Evolutionary conservation across 1,140 invertebrate genomes (phyloP).

Genomic region (Pseudomyrmex gracilis): DNA sequence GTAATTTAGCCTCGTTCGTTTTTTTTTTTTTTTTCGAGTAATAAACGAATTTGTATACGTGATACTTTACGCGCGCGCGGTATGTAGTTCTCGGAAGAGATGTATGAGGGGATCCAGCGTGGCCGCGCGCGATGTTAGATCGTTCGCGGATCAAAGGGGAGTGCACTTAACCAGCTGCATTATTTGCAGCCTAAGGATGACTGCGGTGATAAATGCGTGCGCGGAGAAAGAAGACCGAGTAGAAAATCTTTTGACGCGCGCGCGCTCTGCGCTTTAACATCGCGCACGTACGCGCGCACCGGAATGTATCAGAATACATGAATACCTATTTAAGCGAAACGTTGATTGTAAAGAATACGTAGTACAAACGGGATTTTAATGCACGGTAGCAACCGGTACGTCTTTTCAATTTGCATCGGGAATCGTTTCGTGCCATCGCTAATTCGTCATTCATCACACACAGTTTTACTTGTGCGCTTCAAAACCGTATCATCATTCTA

Average conservation of each 20-base stretch:
- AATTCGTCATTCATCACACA: constrained; percentile 20
- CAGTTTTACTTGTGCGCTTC: constrained; percentile 25
- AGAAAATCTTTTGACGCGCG: constrained; percentile 55
- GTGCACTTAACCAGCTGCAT: constrained; percentile 62
- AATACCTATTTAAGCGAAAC: constrained; percentile 61
- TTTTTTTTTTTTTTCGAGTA: no score
- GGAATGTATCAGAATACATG: constrained; percentile 63
- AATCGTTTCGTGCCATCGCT: constrained; percentile 24
- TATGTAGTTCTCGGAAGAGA: constrained; percentile 51
- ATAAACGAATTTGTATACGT: constrained; percentile 35
- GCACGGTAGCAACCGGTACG: constrained; percentile 43
- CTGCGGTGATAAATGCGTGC: constrained; percentile 58
- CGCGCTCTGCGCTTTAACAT: constrained; percentile 48
- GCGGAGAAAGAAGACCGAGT: constrained; percentile 51
- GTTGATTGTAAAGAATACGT: constrained; percentile 56
- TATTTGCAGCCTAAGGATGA: constrained; percentile 62
- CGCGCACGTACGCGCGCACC: constrained; percentile 38
- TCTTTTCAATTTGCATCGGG: constrained; percentile 52
- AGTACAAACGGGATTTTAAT: constrained; percentile 59
- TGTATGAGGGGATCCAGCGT: constrained; percentile 53
- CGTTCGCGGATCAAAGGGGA: constrained; percentile 59
- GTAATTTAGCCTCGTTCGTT: constrained; percentile 33
- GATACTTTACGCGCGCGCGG: constrained; percentile 36
- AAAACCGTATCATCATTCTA: not conserved
- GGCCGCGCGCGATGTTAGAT: constrained; percentile 54